Percentiles rank a stretch among this genome's conserved stretches.
Evolutionary conservation across 1,140 invertebrate species (phyloP).

Genomic region (Temnothorax nylanderi): DNA sequence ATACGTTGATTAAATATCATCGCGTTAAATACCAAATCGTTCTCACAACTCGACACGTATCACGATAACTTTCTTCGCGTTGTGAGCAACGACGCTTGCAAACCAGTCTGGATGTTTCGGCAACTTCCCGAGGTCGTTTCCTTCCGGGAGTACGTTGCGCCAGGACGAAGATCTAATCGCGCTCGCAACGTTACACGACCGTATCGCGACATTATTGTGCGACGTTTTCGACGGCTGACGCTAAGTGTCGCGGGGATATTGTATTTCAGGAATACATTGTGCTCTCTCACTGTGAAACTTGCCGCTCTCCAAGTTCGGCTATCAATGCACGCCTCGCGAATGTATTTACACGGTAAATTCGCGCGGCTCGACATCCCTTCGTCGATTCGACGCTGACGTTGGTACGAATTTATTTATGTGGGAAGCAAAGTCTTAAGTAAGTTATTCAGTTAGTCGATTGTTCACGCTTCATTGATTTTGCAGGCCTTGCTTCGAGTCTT

Average conservation of each 20-base stretch:
- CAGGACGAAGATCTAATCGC: conserved; percentile 53
- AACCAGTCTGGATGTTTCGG: conserved; percentile 35
- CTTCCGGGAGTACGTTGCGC: conserved; percentile 40
- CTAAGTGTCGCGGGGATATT: conserved; percentile 55
- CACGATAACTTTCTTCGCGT: conserved; percentile 51
- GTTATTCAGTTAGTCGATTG: conserved; percentile 45
- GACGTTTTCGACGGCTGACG: conserved; percentile 58
- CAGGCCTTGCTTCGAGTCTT: background rate
- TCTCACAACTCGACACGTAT: conserved; percentile 2
- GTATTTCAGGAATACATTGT: conserved; percentile 55
- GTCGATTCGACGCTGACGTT: conserved; percentile 32
- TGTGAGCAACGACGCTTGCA: conserved; percentile 34
- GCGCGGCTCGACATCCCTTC: conserved; percentile 34
- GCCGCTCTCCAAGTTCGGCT: conserved; percentile 45
- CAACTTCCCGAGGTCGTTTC: conserved; percentile 59
- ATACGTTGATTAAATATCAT: background rate
- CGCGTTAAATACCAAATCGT: conserved; percentile 1
- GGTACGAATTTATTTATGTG: conserved; percentile 45
- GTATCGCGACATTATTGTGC: conserved; percentile 56
- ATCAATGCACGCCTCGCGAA: conserved; percentile 47
- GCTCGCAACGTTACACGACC: conserved; percentile 42
- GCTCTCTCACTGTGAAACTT: conserved; percentile 44
- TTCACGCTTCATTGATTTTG: conserved; percentile 47
- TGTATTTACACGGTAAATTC: conserved; percentile 32
- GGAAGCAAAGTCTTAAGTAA: conserved; percentile 41